phyloP scores from a whole-genome alignment of 2,113 vertebrate genomes.

The Sakesphorus luctuosus region DNA sequence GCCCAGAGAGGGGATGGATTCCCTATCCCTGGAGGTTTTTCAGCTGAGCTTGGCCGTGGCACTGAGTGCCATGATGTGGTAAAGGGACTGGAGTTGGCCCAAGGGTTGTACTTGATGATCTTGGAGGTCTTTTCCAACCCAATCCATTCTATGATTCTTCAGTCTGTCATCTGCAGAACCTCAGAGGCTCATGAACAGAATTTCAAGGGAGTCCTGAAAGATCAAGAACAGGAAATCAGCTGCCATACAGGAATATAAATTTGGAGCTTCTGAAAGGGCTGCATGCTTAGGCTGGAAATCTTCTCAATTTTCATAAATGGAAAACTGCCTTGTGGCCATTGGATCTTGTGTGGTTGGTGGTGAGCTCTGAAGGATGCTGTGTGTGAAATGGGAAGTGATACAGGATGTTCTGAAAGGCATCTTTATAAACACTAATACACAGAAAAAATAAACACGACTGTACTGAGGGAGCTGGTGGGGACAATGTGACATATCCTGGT shows the following conservation, averaged over 20 bases:
- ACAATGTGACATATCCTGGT: background rate
- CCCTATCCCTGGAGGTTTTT: too few relatives aligned
- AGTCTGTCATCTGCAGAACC: background rate
- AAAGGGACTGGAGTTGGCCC: too few relatives aligned
- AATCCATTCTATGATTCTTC: background rate
- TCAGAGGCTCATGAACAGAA: background rate
- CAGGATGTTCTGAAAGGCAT: background rate
- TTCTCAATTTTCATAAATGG: background rate
- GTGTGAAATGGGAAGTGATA: background rate
- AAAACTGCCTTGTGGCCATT: background rate
- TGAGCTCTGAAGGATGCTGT: background rate
- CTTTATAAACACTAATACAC: background rate
- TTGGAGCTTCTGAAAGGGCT: background rate
- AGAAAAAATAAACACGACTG: background rate
- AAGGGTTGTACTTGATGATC: too few relatives aligned
- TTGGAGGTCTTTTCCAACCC: too few relatives aligned
- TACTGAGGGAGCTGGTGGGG: background rate
- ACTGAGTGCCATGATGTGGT: too few relatives aligned
- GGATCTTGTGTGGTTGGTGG: background rate
- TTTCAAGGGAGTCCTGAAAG: background rate
- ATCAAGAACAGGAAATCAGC: background rate
- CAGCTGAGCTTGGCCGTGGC: too few relatives aligned
- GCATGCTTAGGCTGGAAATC: background rate
- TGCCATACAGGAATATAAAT: background rate
- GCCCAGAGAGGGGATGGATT: too few relatives aligned